Conservation (phyloP, 2,797 vertebrate species). For the Sphaeramia orbicularis region DNA sequence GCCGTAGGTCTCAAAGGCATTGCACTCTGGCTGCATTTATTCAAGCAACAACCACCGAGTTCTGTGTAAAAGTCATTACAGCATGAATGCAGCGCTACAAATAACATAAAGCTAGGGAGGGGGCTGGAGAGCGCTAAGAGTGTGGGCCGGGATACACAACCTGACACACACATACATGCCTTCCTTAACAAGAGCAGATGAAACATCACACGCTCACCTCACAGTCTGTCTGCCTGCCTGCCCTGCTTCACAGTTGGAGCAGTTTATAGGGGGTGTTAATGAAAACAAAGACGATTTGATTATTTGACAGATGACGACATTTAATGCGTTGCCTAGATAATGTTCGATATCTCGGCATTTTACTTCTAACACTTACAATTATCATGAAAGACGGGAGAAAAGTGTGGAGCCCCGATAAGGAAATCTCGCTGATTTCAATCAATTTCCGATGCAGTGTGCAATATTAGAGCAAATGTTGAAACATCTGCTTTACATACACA, state of each 20-base stretch:
- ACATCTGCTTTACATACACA: conserved; percentile 63
- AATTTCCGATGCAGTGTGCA: conserved; percentile 13
- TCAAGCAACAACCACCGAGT: conserved; percentile 78
- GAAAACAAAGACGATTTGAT: conserved; percentile 43
- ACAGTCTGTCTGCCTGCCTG: conserved; percentile 34
- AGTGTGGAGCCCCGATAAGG: conserved; percentile 6
- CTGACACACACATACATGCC: conserved; percentile 2
- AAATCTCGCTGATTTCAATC: conserved; percentile 14
- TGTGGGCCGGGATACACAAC: conserved; percentile 37
- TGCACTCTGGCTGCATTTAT: conserved; percentile 80
- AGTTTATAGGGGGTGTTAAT: conserved; percentile 48
- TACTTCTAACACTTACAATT: conserved; percentile 24
- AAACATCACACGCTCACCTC: conserved; percentile 44
- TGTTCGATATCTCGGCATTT: conserved; percentile 12
- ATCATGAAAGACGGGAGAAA: conserved; percentile 2
- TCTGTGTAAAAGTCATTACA: conserved; percentile 86
- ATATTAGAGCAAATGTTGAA: conserved; percentile 59
- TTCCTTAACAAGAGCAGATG: conserved; percentile 24
- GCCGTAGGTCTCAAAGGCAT: conserved; percentile 84
- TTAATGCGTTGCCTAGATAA: conserved; percentile 24
- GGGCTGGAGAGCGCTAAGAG: conserved; percentile 6
- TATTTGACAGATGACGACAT: conserved; percentile 39
- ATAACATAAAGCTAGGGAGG: conserved; percentile 47
- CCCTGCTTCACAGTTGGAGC: conserved; percentile 35
- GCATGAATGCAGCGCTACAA: conserved; percentile 77